These are phyloP conservation scores for Arion vulgaris DNA, from an alignment of 1,140 invertebrate species.

Conservation along the genomic window DNA sequence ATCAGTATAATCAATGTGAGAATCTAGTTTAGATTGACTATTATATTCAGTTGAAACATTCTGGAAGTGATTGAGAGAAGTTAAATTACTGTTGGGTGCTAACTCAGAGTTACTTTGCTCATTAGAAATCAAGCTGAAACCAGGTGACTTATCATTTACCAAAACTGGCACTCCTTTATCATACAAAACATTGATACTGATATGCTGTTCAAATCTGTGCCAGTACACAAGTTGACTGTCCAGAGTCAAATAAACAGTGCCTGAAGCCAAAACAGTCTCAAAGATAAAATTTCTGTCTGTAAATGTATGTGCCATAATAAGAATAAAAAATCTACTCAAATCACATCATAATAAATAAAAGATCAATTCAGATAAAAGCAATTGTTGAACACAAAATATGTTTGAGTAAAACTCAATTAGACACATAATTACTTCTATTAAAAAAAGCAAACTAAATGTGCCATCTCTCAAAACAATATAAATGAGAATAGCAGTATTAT, in stretches of 20 bases:
- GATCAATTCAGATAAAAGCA: too few species aligned
- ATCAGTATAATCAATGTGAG: neutral
- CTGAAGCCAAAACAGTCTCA: slow-evolving; percentile 6
- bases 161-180: neutral
- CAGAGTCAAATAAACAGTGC: slow-evolving; percentile 12
- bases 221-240: neutral
- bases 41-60: neutral
- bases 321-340: neutral
- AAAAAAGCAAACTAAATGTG: neutral
- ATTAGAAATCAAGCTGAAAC: neutral
- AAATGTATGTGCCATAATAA: neutral
- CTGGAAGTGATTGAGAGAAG: neutral
- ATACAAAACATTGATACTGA: neutral
- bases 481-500: neutral
- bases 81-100: neutral
- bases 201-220: slow-evolving; percentile 11
- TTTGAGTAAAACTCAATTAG: too few species aligned
- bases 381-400: too few species aligned
- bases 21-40: neutral
- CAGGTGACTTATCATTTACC: neutral
- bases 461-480: neutral
- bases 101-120: neutral
- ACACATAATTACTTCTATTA: too few species aligned
- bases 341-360: neutral
- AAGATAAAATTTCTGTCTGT: neutral